These are phyloP conservation scores for Micromesistius poutassou DNA, from an alignment of 2,797 vertebrate species.

Conservation along the genomic window DNA sequence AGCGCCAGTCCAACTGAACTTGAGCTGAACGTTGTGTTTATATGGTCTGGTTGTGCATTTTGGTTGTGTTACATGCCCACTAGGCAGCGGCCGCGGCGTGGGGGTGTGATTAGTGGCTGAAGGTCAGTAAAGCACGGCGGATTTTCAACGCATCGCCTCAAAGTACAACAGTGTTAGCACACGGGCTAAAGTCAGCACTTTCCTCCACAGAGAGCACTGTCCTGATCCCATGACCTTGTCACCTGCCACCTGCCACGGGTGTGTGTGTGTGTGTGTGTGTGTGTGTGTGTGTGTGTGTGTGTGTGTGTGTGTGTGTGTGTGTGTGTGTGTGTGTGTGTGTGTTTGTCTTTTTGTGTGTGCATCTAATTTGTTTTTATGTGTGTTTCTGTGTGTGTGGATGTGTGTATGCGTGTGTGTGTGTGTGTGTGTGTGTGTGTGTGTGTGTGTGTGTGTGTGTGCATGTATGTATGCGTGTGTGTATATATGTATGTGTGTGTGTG, in stretches of 20 bases:
- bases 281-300: conserved; percentile 9
- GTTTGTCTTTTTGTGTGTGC: conserved; percentile 5
- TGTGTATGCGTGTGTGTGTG: conserved; percentile 25
- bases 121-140: not conserved
- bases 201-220: conserved; percentile 48
- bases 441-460: not conserved
- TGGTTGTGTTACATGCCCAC: not conserved
- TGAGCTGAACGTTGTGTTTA: not conserved
- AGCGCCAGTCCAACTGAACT: conserved; percentile 22
- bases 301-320: not conserved
- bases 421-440: not conserved
- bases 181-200: conserved; percentile 54
- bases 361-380: not conserved
- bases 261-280: conserved; percentile 35
- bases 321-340: not conserved
- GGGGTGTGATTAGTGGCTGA: too few species aligned
- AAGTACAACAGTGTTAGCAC: conserved; percentile 1
- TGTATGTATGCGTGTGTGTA: conserved; percentile 8
- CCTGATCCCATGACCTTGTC: conserved; percentile 64
- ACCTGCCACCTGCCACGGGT: conserved; percentile 45
- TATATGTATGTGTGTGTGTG: conserved; percentile 10
- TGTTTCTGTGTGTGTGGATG: conserved; percentile 25
- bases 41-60: conserved; percentile 19
- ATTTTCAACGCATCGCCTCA: conserved; percentile 22
- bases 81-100: too few species aligned